Percentiles rank a stretch among this genome's conserved stretches.
These are phyloP conservation scores for Andricus curvator DNA, from an alignment of 2,888 invertebrate genomes.

Conservation along the genomic window DNA sequence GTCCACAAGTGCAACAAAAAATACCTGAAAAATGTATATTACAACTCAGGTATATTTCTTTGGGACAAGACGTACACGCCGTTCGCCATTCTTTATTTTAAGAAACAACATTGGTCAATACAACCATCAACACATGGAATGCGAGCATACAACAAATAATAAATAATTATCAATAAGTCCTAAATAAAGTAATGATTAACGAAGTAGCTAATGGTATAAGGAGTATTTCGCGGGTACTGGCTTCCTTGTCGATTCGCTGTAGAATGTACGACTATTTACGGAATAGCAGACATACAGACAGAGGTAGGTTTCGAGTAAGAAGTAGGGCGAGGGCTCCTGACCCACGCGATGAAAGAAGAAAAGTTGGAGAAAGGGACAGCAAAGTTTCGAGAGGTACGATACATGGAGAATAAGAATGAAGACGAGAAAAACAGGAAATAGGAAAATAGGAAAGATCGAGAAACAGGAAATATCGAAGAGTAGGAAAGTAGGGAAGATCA, in stretches of 20 bases:
- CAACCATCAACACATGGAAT: slow-evolving; percentile 54
- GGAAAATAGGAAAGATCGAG: neutral
- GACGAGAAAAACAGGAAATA: slow-evolving; percentile 20
- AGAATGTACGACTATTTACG: slow-evolving; percentile 14
- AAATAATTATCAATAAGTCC: slow-evolving; percentile 58
- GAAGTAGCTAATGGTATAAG: slow-evolving; percentile 56
- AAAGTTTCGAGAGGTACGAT: neutral
- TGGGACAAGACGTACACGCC: slow-evolving; percentile 65
- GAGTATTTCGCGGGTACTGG: slow-evolving; percentile 72
- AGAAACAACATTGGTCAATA: slow-evolving; percentile 50
- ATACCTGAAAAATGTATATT: neutral
- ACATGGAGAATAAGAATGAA: neutral
- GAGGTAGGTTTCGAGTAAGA: slow-evolving; percentile 50
- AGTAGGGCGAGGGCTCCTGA: slow-evolving; percentile 50
- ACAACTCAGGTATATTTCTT: slow-evolving; percentile 62
- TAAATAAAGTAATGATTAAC: slow-evolving; percentile 57
- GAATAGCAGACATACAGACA: slow-evolving; percentile 45
- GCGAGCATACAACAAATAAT: slow-evolving; percentile 62
- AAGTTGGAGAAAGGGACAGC: slow-evolving; percentile 33
- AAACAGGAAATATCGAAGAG: neutral
- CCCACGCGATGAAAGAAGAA: slow-evolving; percentile 41
- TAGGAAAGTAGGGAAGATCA: slow-evolving; percentile 32
- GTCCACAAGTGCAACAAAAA: neutral
- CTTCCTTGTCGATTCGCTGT: slow-evolving; percentile 51
- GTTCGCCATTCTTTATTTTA: slow-evolving; percentile 69